These are phyloP conservation scores for Paraplagusia blochii DNA, from an alignment of 2,113 vertebrate genomes.

Conservation along the genomic window DNA sequence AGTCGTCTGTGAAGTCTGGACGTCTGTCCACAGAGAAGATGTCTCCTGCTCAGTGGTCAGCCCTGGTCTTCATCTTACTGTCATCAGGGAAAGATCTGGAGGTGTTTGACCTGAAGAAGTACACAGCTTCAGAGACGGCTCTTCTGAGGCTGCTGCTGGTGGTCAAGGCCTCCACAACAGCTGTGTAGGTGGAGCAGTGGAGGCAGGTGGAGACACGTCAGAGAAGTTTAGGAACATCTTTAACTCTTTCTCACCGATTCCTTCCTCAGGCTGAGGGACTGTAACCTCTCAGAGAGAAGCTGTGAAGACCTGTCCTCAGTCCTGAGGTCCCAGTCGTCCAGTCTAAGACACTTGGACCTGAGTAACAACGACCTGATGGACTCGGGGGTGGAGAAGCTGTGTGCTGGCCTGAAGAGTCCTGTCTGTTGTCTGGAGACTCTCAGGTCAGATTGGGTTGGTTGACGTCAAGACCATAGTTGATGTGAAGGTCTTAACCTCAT, in stretches of 20 bases:
- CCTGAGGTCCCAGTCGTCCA: background rate
- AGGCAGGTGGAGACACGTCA: too few relatives aligned
- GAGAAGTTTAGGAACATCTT: too few relatives aligned
- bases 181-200: slow-evolving; percentile 6
- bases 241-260: background rate
- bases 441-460: background rate
- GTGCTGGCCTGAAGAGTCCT: background rate
- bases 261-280: slow-evolving; percentile 1
- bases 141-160: slow-evolving; percentile 17
- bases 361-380: background rate
- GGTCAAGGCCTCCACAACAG: slow-evolving; percentile 16
- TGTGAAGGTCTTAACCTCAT: too few relatives aligned
- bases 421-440: background rate
- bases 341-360: slow-evolving; percentile 1
- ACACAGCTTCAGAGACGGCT: slow-evolving; percentile 2
- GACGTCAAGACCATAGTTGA: too few relatives aligned
- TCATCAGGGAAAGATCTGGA: slow-evolving; percentile 17
- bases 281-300: slow-evolving; percentile 17
- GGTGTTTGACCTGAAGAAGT: slow-evolving; percentile 19
- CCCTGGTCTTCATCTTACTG: slow-evolving; percentile 23
- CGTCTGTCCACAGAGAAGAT: slow-evolving; percentile 6
- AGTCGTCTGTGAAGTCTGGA: slow-evolving; percentile 10
- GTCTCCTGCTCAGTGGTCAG: slow-evolving; percentile 29
- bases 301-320: slow-evolving; percentile 2
- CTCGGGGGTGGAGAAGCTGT: background rate